Base-by-base conservation (phyloP, 2,888 invertebrate species). In the Napeogenes sylphis region DNA sequence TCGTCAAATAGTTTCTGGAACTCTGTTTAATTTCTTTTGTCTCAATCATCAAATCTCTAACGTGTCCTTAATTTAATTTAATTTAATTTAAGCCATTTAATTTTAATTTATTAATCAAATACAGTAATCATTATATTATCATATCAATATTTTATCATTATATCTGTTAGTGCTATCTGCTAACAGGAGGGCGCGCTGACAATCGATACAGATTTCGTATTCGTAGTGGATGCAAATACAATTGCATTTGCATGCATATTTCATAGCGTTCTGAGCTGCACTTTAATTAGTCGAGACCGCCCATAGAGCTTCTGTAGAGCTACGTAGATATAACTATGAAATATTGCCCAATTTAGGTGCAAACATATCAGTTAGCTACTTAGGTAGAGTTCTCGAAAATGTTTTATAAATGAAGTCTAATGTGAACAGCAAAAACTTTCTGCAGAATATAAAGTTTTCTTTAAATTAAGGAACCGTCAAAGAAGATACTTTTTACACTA, bases 1-100 rank as follows among this genome's bases (percentile, higher is more conserved):
- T 75, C 70, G 70, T 73, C 71, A 75, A 80, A 82, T 83, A 81
- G 80, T 80, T 85, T 83, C 83, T 56, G 66, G 57, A 63, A 64
- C 58, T 64, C 62, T 66, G 61, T 65, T 67, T 58, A 59, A 62
- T 80, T 82, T 78, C 76, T 81, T 80, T 77, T 79, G 79, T 82
- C 80, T 81, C 80, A 81, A 83, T 84, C 79, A 79, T 79, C 76
- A 69, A 74, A 68, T 77, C 82, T 80, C 77, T 75, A 71, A 71
- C 73, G 72, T 46, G 57, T 65, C 58, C 59, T 63, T 65, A 59
- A 68, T 42, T 30, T 8, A 8, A 21, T 21, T 51, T 30, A 51
- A 30, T 8, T 10, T 12, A 10, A n/a, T 51, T 51, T 21, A 30
- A 51, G 51, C 4, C 4, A 35, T 35, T 35, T 35, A 35, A 10